Evolutionary conservation across 2,797 vertebrate species (phyloP), one percentile per base, ranked within the genome.

Genomic region (Acridotheres tristis): DNA sequence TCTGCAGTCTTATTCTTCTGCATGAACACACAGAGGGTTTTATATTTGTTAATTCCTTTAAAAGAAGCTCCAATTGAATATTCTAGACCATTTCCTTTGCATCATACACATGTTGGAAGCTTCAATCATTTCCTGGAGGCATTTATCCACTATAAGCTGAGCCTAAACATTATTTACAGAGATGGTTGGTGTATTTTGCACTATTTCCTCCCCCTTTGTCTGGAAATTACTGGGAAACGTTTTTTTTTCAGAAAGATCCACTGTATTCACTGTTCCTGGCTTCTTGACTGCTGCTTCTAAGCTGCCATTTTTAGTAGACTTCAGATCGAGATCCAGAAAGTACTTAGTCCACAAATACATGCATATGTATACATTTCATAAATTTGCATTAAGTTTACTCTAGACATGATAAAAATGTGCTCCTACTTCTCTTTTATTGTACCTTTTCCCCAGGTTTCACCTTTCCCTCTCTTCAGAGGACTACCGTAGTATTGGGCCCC

Each of bases 71-170:
- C 47, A 82, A 8, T 68, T 75, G 67, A 2, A 1, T 71, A 53
- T 54, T 90, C 42, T 89, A 88, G 48, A 75, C 76, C 23, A 61
- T 96, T 85, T 80, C 66, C 47, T 80, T 89, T 83, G n/a, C 30
- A 48, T 54, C 40, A n/a, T 71, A 43, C 17, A 25, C 17, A 29
- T 32, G 7, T n/a, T 71, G 36, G 36, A 83, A 87, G 9, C 10
- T 71, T 59, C 30, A 36, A 0, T 55, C 7, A 54, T 81, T 93
- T 92, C 69, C 75, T 66, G 65, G 36, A 94, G 69, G 63, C 65
- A 69, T 67, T 40, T 15, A 78, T 13, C 10, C n/a, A 16, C 23
- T 3, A 0, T 51, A 88, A 94, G 3, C 11, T 76, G n/a, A 88
- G n/a, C 40, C 55, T 84, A 73, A 88, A 72, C 85, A 43, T 47